phyloP scores from a whole-genome alignment of 2,888 invertebrate species.

The Resseliella maxima region DNA sequence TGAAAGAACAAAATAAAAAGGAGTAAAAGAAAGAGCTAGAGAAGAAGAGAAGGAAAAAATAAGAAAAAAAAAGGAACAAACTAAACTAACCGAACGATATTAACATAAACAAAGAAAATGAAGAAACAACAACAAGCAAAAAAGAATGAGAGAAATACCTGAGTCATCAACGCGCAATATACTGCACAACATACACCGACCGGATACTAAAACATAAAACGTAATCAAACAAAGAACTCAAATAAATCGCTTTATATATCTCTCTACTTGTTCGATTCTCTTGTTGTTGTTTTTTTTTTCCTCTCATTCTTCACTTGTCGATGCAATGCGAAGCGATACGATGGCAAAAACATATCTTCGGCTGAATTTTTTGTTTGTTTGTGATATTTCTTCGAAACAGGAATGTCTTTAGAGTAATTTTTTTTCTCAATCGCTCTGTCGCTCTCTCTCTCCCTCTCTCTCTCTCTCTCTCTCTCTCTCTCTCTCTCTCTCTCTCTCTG shows the following conservation, averaged over 20 bases:
- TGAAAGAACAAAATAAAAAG: neutral
- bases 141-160: neutral
- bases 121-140: neutral
- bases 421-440: neutral
- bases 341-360: slow-evolving; percentile 1
- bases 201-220: slow-evolving; percentile 48
- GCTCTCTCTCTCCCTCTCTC: neutral
- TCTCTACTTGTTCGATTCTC: neutral
- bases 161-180: slow-evolving; percentile 48
- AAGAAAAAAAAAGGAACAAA: no score
- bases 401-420: slow-evolving; percentile 36
- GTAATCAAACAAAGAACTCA: slow-evolving; percentile 48
- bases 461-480: neutral
- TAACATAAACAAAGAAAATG: slow-evolving; percentile 32
- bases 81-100: neutral
- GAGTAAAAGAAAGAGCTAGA: no score
- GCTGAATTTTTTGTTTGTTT: slow-evolving; percentile 32
- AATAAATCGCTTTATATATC: slow-evolving; percentile 46
- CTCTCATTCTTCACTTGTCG: slow-evolving; percentile 23
- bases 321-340: neutral
- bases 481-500: neutral
- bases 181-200: slow-evolving; percentile 13
- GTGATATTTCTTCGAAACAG: slow-evolving; percentile 19
- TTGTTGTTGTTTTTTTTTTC: neutral
- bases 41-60: no score